Evolutionary conservation across 2,797 vertebrate species (phyloP).

Genomic region (Coregonus suidteri): DNA sequence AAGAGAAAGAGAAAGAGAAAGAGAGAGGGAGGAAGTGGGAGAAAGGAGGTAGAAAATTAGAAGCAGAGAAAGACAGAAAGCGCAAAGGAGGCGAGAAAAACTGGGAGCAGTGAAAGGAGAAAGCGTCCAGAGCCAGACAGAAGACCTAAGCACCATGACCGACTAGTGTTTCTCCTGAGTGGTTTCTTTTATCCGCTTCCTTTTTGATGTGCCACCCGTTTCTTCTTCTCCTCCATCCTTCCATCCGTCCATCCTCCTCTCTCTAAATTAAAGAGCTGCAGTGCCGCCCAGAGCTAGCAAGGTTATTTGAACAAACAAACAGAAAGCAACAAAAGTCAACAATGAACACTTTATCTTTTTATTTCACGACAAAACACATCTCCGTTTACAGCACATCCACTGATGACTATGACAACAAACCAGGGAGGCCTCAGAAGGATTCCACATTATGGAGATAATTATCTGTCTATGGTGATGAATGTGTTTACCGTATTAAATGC

Average conservation of each 20-base stretch:
- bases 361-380: slow-evolving; percentile 26
- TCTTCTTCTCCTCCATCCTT: slow-evolving; percentile 1
- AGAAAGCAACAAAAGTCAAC: slow-evolving; percentile 20
- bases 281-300: slow-evolving; percentile 27
- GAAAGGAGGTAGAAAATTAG: neutral
- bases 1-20: too few species aligned
- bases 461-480: slow-evolving; percentile 79
- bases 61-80: neutral
- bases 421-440: slow-evolving; percentile 50
- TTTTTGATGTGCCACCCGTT: slow-evolving; percentile 3
- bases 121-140: neutral
- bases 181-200: slow-evolving; percentile 29
- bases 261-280: slow-evolving; percentile 26
- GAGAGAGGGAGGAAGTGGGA: neutral
- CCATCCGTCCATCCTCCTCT: neutral
- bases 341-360: slow-evolving; percentile 23
- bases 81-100: neutral
- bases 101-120: neutral
- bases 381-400: slow-evolving; percentile 40
- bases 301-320: slow-evolving; percentile 42
- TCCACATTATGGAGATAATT: slow-evolving; percentile 76
- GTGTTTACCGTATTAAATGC: slow-evolving; percentile 75
- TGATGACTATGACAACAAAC: slow-evolving; percentile 40
- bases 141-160: slow-evolving; percentile 11
- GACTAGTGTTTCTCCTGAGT: slow-evolving; percentile 18